These are phyloP conservation scores for Rotaria magnacalcarata DNA, from an alignment of 2,888 invertebrate genomes.

Conservation along the genomic window DNA sequence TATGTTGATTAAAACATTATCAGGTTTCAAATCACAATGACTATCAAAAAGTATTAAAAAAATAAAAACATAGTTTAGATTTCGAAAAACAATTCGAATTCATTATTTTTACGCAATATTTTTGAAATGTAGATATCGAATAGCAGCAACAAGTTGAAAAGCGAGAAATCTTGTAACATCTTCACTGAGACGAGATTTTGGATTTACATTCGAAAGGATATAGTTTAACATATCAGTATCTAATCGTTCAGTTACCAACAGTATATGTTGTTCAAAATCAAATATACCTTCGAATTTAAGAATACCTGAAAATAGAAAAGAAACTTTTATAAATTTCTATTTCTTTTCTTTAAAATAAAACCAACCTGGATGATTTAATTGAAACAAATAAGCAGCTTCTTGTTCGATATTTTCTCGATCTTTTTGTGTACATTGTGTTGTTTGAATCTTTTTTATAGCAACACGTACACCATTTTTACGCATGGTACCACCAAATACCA, in stretches of 20 bases:
- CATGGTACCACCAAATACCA: conserved; percentile 34
- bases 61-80: neutral
- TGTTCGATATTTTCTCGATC: conserved; percentile 37
- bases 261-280: conserved; percentile 25
- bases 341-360: neutral
- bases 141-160: conserved; percentile 32
- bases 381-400: conserved; percentile 23
- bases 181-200: conserved; percentile 7
- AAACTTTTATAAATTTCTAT: neutral
- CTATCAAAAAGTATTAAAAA: neutral
- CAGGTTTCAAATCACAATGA: conserved; percentile 35
- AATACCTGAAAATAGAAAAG: neutral
- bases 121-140: conserved; percentile 34
- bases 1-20: conserved; percentile 29
- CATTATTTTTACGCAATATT: conserved; percentile 3
- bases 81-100: too few species aligned
- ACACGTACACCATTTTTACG: neutral
- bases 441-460: conserved; percentile 34
- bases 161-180: conserved; percentile 30
- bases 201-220: conserved; percentile 9
- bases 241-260: conserved; percentile 2
- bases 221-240: conserved; percentile 31
- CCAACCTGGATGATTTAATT: conserved; percentile 31
- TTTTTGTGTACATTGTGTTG: conserved; percentile 27
- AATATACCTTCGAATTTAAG: conserved; percentile 29